Evolutionary conservation across 2,113 vertebrate species (phyloP), one percentile per base, ranked within the genome.

Genomic region (Mesoclemmys tuberculata): DNA sequence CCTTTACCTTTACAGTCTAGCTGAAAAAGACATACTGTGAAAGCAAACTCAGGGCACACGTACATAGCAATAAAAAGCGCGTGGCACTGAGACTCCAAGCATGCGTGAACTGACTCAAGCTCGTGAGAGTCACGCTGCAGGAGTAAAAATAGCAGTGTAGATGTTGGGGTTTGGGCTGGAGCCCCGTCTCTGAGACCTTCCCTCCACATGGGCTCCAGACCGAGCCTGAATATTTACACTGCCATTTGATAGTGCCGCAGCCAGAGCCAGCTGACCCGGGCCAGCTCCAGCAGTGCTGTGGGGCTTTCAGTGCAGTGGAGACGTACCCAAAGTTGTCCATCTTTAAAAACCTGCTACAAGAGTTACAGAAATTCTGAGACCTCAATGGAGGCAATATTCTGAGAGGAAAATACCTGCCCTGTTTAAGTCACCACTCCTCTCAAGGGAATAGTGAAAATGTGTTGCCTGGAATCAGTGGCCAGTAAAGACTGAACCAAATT

Each of bases 371-470:
- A 7, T 82, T 52, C 85, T 84, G 31, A 82, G 29, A 4, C 0
- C 78, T 31, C 82, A 91, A 74, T 9, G 35, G 35, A 90, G 41
- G 61, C 71, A n/a, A 85, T 3, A 82, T 55, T 54, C 80, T 82
- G 56, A 22, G 54, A 58, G 83, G 79, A 84, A 87, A 84, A 29
- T 21, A 94, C 26, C 10, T 8, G 51, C 61, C 38, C 48, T 24
- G 8, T 89, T 95, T 93, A 49, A 61, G 68, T 61, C 71, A 92
- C 10, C 55, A 74, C n/a, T 91, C 38, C 27, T 54, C 35, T 35
- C 89, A 93, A 80, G 12, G 19, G 46, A 49, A 18, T 8, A 55
- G 21, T 21, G 68, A 88, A 95, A 44, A 12, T 21, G 61, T 5
- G 6, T 90, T 88, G 90, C 68, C n/a, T 88, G n/a, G 10, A 88